phyloP scores from a whole-genome alignment of 2,113 vertebrate species.

The Lophochroa leadbeateri region DNA sequence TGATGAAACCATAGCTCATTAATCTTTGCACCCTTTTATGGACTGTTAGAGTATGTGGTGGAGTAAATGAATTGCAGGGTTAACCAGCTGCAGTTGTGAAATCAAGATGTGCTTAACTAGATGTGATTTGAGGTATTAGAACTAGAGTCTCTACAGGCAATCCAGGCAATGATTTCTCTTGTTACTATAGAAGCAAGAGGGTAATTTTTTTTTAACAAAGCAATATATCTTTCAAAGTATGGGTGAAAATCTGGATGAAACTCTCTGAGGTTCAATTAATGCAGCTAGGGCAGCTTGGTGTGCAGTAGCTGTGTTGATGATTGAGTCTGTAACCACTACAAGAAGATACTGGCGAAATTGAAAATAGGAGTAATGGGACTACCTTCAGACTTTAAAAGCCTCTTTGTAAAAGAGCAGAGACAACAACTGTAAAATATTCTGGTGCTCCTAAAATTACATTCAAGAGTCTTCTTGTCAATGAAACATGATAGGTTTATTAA shows the following conservation, averaged over 20 bases:
- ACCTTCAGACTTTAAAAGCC: constrained; percentile 28
- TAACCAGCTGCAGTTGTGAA: constrained; percentile 3
- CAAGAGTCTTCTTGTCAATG: constrained; percentile 34
- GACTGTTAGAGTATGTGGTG: not conserved
- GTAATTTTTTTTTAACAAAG: not conserved
- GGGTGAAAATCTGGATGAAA: constrained; percentile 19
- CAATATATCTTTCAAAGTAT: not conserved
- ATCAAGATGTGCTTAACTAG: constrained; percentile 22
- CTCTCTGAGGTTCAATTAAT: constrained; percentile 16
- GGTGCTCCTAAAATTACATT: constrained; percentile 16
- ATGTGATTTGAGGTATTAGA: not conserved
- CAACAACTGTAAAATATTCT: constrained; percentile 30
- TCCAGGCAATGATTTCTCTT: not conserved
- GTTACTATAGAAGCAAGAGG: not conserved
- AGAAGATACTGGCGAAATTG: not conserved
- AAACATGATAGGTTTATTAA: constrained; percentile 60
- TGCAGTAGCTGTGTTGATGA: not conserved
- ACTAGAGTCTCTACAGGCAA: not conserved
- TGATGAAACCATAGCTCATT: not conserved
- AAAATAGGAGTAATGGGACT: constrained; percentile 1
- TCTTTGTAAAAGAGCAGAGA: constrained; percentile 14
- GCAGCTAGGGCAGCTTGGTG: constrained; percentile 23
- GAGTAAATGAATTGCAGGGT: not conserved
- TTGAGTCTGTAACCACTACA: not conserved
- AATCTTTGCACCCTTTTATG: not conserved